Percentiles rank a stretch among this genome's conserved stretches.
Conservation (phyloP, 2,113 vertebrate species). For the Dolichotis patagonum region DNA sequence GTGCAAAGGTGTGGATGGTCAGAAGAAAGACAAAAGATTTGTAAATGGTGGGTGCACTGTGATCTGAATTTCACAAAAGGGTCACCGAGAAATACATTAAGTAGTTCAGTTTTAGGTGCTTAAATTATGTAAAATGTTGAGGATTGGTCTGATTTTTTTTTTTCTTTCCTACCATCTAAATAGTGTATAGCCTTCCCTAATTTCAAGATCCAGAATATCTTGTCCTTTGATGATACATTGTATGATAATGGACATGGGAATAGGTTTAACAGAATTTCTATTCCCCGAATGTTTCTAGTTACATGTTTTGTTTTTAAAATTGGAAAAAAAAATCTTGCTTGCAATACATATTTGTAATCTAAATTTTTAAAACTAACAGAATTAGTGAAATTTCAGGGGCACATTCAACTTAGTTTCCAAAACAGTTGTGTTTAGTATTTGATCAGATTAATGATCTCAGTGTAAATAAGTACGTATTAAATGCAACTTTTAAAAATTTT, state of each 20-base stretch:
- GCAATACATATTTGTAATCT: background rate
- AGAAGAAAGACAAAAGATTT: constrained; percentile 97
- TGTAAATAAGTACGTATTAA: background rate
- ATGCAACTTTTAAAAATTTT: background rate
- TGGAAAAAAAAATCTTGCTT: background rate
- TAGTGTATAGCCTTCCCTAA: constrained; percentile 34
- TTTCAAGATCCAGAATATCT: background rate
- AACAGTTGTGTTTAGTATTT: background rate
- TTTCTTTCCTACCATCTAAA: background rate
- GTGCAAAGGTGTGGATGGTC: constrained; percentile 88
- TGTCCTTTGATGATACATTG: background rate
- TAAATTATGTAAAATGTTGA: background rate
- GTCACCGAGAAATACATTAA: constrained; percentile 99
- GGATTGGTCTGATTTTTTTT: background rate
- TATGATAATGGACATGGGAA: background rate
- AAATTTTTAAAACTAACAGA: background rate
- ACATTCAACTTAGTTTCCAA: background rate
- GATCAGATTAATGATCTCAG: background rate
- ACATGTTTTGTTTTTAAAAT: background rate
- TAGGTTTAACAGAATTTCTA: background rate
- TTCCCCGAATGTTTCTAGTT: background rate
- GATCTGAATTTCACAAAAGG: constrained; percentile 93
- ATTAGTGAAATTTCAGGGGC: background rate
- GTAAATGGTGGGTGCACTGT: constrained; percentile 97
- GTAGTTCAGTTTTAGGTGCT: constrained; percentile 86